Percentiles rank a stretch among this genome's conserved stretches.
These are phyloP conservation scores for Mormyrus proboscirostris DNA, from an alignment of 2,797 vertebrate species.

Conservation along the genomic window DNA sequence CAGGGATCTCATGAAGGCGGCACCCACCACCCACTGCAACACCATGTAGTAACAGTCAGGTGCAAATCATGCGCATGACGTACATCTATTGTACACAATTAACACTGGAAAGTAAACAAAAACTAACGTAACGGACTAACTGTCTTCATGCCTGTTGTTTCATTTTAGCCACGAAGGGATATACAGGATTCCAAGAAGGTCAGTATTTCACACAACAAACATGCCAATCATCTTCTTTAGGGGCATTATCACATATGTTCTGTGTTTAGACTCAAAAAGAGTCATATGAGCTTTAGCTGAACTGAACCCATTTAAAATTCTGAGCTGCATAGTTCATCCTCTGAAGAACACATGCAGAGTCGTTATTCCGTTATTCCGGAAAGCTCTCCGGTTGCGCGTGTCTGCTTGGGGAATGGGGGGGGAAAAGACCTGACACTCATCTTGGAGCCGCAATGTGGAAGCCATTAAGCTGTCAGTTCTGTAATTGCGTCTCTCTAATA, in stretches of 20 bases:
- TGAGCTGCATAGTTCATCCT: neutral
- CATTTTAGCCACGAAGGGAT: conserved; percentile 71
- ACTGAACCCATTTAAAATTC: neutral
- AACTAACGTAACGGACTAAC: neutral
- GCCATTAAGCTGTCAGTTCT: neutral
- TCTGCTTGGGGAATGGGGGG: neutral
- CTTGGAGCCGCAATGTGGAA: neutral
- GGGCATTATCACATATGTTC: neutral
- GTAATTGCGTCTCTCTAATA: neutral
- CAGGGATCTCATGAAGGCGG: conserved; percentile 66
- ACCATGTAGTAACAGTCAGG: conserved; percentile 81
- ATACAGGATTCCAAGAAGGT: conserved; percentile 82
- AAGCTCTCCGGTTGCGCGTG: neutral
- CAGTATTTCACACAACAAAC: conserved; percentile 41
- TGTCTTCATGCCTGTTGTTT: conserved; percentile 26
- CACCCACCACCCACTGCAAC: conserved; percentile 63
- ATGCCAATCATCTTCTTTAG: neutral
- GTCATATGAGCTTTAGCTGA: neutral
- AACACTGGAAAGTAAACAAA: neutral
- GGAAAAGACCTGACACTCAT: neutral
- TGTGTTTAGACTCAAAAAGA: neutral
- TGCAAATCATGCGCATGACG: conserved; percentile 36
- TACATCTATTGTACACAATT: neutral
- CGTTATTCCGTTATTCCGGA: neutral
- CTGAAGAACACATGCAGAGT: neutral